Evolutionary conservation across 1,140 invertebrate species (phyloP), one percentile per base, ranked within the genome.

Genomic region (Stegodyphus mimosarum): DNA sequence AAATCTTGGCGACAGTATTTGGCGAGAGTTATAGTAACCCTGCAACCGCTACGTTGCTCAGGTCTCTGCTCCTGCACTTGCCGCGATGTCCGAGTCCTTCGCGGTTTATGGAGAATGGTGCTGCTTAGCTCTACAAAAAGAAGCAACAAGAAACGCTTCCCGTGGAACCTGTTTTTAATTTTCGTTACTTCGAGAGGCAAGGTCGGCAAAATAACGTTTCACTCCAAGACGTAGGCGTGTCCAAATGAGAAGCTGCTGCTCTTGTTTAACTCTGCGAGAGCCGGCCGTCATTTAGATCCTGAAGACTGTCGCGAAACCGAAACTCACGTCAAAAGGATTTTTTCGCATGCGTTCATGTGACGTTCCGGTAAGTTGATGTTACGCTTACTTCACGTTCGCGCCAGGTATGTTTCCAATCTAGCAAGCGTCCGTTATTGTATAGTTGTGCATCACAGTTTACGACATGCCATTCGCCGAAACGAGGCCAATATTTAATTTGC

Each of bases 341-440:
- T 72, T 51, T 9, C 17, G n/a, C 13, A 15, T 51, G 7, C 48
- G 17, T 51, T 72, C 70, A 51, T 50, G 49, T 50, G 49, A 51
- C 49, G 70, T 72, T 72, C 70, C 70, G 70, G 70, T 72, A 72
- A 72, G 70, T 72, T 72, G 70, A 49, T 72, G 70, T 72, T 72
- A 72, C 70, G 70, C 50, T 72, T 17, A 50, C 52, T 49, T 33
- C 13, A 15, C 69, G 69, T 49, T 69, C 67, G 67, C 18, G 49
- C 67, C 18, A 69, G 69, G 33, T 33, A 33, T 33, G 33, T 33
- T 33, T 33, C 33, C 33, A 33, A 33, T 33, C 33, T 33, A 33
- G 3, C 33, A 1, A 33, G 33, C 33, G 33, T 33, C 33, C 33
- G 33, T 33, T 33, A 33, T 33, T 1, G n/a, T n/a, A 33, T 33